These are phyloP conservation scores for Melanotus villosus DNA, from an alignment of 2,888 invertebrate genomes.

Conservation along the genomic window DNA sequence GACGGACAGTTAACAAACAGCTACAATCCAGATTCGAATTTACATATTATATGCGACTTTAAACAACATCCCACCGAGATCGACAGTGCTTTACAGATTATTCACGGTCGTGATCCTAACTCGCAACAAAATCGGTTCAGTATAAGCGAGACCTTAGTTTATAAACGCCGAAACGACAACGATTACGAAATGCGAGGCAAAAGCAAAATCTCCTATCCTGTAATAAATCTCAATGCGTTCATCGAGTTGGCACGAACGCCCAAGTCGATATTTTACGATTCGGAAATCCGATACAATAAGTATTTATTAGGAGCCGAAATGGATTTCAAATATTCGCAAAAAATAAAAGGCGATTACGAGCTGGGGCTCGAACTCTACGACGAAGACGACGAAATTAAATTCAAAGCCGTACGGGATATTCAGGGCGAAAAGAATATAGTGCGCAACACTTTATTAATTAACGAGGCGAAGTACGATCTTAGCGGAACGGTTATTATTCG, in stretches of 20 bases:
- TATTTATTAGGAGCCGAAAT: slow-evolving; percentile 71
- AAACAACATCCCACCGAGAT: slow-evolving; percentile 43
- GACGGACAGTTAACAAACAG: slow-evolving; percentile 72
- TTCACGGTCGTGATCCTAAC: slow-evolving; percentile 76
- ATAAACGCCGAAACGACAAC: slow-evolving; percentile 62
- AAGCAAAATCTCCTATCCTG: slow-evolving; percentile 72
- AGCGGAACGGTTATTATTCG: slow-evolving; percentile 74
- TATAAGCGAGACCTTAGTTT: slow-evolving; percentile 58
- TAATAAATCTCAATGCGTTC: slow-evolving; percentile 69
- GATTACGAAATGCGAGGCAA: slow-evolving; percentile 71
- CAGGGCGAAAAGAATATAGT: slow-evolving; percentile 73
- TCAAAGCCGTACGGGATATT: slow-evolving; percentile 73
- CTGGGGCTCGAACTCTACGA: slow-evolving; percentile 73
- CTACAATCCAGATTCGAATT: slow-evolving; percentile 74
- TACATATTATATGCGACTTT: slow-evolving; percentile 73
- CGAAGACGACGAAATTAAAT: slow-evolving; percentile 70
- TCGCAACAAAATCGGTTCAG: slow-evolving; percentile 73
- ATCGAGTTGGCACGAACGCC: slow-evolving; percentile 73
- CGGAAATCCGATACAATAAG: slow-evolving; percentile 73
- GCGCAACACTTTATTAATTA: slow-evolving; percentile 73
- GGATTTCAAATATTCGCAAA: slow-evolving; percentile 66
- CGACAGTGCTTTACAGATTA: slow-evolving; percentile 64
- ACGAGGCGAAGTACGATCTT: slow-evolving; percentile 75
- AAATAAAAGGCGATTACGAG: slow-evolving; percentile 70
- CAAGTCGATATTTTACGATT: slow-evolving; percentile 72